Evolutionary conservation across 2,113 vertebrate genomes (phyloP).

Genomic region (Corythornis madagascariensis): DNA sequence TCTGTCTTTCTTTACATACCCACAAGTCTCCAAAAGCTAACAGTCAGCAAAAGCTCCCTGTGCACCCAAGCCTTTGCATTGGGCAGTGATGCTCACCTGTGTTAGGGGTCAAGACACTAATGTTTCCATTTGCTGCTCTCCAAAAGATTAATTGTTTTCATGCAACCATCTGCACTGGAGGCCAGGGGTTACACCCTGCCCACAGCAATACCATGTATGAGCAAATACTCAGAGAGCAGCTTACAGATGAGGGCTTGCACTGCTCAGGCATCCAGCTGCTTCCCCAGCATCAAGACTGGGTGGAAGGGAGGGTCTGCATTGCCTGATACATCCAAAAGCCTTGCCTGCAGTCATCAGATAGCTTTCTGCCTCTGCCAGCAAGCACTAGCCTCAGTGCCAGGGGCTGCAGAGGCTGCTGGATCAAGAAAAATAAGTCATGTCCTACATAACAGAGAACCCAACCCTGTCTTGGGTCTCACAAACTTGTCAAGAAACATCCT

Average conservation of each 20-base stretch:
- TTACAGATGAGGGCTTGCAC: not conserved
- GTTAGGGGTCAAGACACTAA: not conserved
- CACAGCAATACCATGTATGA: fast-evolving
- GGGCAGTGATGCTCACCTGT: not conserved
- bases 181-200: not conserved
- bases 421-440: too few species aligned
- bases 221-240: not conserved
- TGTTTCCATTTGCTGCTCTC: not conserved
- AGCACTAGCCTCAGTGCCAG: not conserved
- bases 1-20: not conserved
- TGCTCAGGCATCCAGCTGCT: not conserved
- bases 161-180: not conserved
- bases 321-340: not conserved
- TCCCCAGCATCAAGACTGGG: not conserved
- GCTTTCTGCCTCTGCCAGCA: not conserved
- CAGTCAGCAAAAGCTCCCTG: constrained; percentile 15
- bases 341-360: fast-evolving
- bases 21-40: not conserved
- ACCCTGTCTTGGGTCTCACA: not conserved
- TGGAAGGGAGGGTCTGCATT: not conserved
- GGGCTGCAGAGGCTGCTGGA: not conserved
- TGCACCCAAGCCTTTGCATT: not conserved
- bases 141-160: constrained; percentile 13
- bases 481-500: not conserved
- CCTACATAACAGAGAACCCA: not conserved